Base-by-base conservation (phyloP, 1,140 invertebrate species). In the Zeugodacus cucurbitae region DNA sequence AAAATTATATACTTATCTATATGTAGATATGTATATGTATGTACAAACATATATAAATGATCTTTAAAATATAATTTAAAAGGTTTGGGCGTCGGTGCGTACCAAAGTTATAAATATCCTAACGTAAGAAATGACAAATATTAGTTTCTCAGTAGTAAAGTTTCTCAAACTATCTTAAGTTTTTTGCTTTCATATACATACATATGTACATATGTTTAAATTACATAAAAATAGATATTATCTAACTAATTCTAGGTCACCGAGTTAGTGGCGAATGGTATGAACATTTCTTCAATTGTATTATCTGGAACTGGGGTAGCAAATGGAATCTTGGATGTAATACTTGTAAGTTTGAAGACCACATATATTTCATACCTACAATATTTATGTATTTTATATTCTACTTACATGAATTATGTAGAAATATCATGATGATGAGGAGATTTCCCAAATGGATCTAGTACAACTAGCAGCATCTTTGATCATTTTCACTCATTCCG, bases 301-400 rank as follows among this genome's bases (percentile, higher is more conserved):
- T 64, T 92, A 26, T 91, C 91, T 8, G 91, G 91, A 29, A 90
- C 90, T 3, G 91, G 91, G 3, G 88, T 92, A 1, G 67, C 89
- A 7, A 91, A 91, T 67, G 89, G 91, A n/a, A 89, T 90, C n/a
- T 91, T 90, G 32, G 91, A 92, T 87, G 48, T 92, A n/a, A 91
- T 92, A 87, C 70, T 91, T 41, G 90, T 91, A 70, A 88, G 89
- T 59, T 22, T 22, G n/a, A 54, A 62, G n/a, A n/a, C n/a, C n/a
- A n/a, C n/a, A n/a, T n/a, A 44, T n/a, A 11, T 48, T 87, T 26
- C 7, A 4, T 87, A 14, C 14, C 6, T 14, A 70, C 58, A 64
- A 1, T 41, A 44, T n/a, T 58, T 88, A 29, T 11, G n/a, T n/a
- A 78, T 26, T 41, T n/a, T 74, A 26, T 78, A 26, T 48, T 3